Conservation (phyloP, 2,888 invertebrate species). For the Macaria notata region DNA sequence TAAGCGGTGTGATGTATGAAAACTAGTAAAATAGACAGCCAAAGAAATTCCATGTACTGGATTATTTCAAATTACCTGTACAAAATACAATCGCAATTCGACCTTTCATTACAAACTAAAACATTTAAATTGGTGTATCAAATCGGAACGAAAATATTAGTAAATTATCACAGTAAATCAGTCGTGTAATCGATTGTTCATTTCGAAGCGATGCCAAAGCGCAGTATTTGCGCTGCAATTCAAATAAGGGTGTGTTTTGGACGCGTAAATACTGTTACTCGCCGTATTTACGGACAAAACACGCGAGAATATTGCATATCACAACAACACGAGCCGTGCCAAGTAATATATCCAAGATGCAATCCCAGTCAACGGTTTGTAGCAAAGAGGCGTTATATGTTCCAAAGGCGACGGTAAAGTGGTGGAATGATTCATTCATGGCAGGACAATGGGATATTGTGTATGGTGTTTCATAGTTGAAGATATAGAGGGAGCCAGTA, state of each 20-base stretch:
- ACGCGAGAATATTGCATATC: slow-evolving; percentile 31
- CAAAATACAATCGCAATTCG: too few species aligned
- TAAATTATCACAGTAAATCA: too few species aligned
- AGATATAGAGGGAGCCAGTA: slow-evolving; percentile 51
- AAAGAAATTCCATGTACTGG: too few species aligned
- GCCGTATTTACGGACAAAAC: slow-evolving; percentile 27
- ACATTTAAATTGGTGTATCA: too few species aligned
- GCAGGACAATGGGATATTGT: slow-evolving; percentile 47
- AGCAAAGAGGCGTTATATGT: slow-evolving; percentile 46
- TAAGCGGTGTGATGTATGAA: not conserved
- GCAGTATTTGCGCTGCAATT: slow-evolving; percentile 6
- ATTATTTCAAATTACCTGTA: too few species aligned
- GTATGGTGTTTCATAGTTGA: slow-evolving; percentile 50
- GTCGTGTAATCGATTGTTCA: not conserved
- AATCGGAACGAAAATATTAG: too few species aligned
- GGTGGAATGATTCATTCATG: slow-evolving; percentile 57
- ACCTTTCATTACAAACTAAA: too few species aligned
- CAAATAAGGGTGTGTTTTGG: not conserved
- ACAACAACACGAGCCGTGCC: slow-evolving; percentile 36
- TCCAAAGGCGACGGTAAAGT: slow-evolving; percentile 56
- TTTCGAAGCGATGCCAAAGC: slow-evolving; percentile 7
- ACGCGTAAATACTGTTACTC: slow-evolving; percentile 14
- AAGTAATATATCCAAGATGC: slow-evolving; percentile 46
- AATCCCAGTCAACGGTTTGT: slow-evolving; percentile 42
- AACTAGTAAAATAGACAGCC: too few species aligned